Evolutionary conservation across 2,888 invertebrate genomes (phyloP).

Genomic region (Caenorhabditis afra): DNA sequence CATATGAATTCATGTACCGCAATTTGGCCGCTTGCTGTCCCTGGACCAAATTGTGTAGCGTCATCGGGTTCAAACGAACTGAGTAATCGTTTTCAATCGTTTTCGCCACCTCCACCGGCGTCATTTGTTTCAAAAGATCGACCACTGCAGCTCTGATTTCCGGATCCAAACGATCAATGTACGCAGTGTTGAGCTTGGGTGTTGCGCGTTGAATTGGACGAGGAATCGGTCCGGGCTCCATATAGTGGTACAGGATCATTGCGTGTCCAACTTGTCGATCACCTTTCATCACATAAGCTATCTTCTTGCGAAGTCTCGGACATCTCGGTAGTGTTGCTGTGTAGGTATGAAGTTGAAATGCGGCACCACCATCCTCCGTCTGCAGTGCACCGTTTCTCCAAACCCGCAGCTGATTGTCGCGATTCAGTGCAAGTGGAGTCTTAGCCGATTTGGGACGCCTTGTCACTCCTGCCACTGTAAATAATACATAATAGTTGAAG

Average conservation of each 20-base stretch:
- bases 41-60: not conserved
- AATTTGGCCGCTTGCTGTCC: too few relatives aligned
- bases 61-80: not conserved
- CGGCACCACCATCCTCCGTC: constrained; percentile 3
- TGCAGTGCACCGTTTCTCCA: constrained; percentile 4
- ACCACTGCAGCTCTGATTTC: constrained; percentile 30
- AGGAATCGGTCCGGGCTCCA: constrained; percentile 64
- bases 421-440: constrained; percentile 47
- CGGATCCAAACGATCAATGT: constrained; percentile 18
- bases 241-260: constrained; percentile 65
- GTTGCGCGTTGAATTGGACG: not conserved
- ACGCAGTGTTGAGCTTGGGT: not conserved
- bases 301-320: constrained; percentile 64
- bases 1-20: too few relatives aligned
- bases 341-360: constrained; percentile 63
- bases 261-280: constrained; percentile 59
- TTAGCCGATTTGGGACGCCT: constrained; percentile 60
- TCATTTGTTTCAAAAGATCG: constrained; percentile 15
- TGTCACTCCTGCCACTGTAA: constrained; percentile 7
- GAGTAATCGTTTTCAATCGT: constrained; percentile 10
- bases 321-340: constrained; percentile 64
- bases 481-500: too few relatives aligned
- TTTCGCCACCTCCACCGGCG: constrained; percentile 36
- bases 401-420: constrained; percentile 47
- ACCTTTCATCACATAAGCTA: constrained; percentile 60